These are phyloP conservation scores for Nipponia nippon DNA, from an alignment of 2,113 vertebrate species.

Conservation along the genomic window DNA sequence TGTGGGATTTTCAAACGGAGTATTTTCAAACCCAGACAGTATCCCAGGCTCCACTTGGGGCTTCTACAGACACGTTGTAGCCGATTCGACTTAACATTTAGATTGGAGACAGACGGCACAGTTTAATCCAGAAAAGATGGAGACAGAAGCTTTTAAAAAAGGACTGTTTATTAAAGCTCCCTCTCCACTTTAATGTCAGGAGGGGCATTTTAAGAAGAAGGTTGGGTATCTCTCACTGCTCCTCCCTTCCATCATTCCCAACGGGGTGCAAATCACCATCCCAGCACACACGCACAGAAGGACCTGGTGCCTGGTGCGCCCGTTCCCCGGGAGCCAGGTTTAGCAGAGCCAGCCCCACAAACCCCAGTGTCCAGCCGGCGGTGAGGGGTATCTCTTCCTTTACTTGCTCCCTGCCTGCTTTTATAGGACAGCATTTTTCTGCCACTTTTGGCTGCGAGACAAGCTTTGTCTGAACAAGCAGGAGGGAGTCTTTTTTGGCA, in stretches of 20 bases:
- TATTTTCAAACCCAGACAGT: neutral
- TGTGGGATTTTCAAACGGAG: neutral
- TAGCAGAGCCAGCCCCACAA: neutral
- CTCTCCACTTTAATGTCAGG: neutral
- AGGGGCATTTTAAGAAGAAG: neutral
- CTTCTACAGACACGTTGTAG: neutral
- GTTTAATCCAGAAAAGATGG: slow-evolving; percentile 17
- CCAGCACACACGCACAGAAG: rapidly evolving
- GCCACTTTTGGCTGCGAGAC: neutral
- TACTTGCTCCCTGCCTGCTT: neutral
- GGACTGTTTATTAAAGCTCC: neutral
- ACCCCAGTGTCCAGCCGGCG: neutral
- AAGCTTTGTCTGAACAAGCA: slow-evolving; percentile 61
- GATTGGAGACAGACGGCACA: neutral
- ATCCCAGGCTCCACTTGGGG: neutral
- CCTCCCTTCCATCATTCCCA: neutral
- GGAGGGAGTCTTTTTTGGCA: neutral
- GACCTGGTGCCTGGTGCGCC: neutral
- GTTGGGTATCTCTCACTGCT: neutral
- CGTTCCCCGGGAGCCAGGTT: rapidly evolving
- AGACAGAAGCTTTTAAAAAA: neutral
- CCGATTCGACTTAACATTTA: rapidly evolving
- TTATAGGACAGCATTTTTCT: slow-evolving; percentile 22
- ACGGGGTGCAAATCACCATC: neutral
- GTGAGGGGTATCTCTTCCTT: neutral